Base-by-base conservation (phyloP, 2,113 vertebrate species). In the Rattus rattus region DNA sequence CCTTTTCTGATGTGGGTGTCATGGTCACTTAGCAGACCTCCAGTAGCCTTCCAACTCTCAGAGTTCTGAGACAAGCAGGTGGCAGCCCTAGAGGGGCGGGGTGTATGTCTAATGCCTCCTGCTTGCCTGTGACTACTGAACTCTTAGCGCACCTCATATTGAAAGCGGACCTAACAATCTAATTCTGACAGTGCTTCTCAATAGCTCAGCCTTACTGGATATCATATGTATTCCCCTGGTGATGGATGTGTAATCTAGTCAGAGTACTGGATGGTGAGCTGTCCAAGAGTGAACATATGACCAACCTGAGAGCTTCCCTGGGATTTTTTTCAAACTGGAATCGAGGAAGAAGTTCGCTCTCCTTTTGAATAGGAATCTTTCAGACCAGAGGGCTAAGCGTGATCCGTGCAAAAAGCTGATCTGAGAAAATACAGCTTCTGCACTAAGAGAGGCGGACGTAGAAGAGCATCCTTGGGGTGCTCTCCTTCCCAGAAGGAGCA, bases 291-390 rank as follows among this genome's bases (percentile, higher is more conserved):
- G 30, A 59, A 80, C 59, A 28, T 4, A 8, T 80, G 87, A 95
- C 49, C 80, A 19, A 28, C 61, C 54, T 67, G 49, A 76, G 39
- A 56, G 19, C 39, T 69, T 72, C 63, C 65, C 43, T 49, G 43
- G n/a, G 70, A 95, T 52, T 94, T 95, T 94, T 95, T 94, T 76
- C 52, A 93, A 52, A 73, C 14, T 7, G 54, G 52, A 88, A 47
- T 14, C 19, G 30, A 84, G 11, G 5, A 54, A 65, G 73, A 63
- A 22, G 54, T 1, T 6, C 1, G 9, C 80, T 80, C 88, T 19
- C 52, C 52, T 47, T 39, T 33, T 24, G 72, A 43, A 52, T 5
- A 2, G 28, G 43, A 85, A 54, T 30, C 33, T 52, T 49, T 22
- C 69, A 39, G 30, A 26, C 69, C 26, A 83, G 49, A 52, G 87